A percentile compares a stretch with the other conserved stretches of the same genome.
phyloP scores from a whole-genome alignment of 2,113 vertebrate genomes.

The Alosa alosa region DNA sequence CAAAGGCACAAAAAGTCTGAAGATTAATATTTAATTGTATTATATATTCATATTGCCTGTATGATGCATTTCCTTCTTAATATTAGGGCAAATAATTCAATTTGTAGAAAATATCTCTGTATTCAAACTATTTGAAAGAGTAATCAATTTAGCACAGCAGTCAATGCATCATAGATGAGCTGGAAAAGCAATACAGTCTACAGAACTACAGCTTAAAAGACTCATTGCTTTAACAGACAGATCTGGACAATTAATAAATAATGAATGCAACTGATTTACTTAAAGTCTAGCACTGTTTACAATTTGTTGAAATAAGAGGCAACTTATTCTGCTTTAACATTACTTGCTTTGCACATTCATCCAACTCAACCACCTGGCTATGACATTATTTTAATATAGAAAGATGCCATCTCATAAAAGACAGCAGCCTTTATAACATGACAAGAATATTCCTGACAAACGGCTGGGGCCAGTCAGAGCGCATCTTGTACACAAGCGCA shows the following conservation, averaged over 20 bases:
- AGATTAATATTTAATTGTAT: not conserved
- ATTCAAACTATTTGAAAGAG: not conserved
- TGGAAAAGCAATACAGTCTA: not conserved
- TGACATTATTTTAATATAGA: not conserved
- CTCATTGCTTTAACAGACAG: not conserved
- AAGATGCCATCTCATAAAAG: not conserved
- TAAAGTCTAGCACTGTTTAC: not conserved
- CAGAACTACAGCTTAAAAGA: not conserved
- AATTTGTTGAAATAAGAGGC: not conserved
- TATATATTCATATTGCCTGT: not conserved
- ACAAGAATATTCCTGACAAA: not conserved
- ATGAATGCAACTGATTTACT: not conserved
- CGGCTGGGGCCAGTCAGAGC: not conserved
- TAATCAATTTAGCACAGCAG: not conserved
- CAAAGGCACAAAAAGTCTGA: not conserved
- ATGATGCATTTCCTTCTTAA: not conserved
- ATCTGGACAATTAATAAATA: not conserved
- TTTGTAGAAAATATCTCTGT: not conserved
- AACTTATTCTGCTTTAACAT: not conserved
- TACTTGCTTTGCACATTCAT: not conserved
- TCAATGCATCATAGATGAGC: not conserved
- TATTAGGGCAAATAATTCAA: not conserved
- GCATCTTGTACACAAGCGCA: not conserved
- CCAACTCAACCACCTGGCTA: not conserved
- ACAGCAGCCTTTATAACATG: not conserved